Evolutionary conservation across 2,888 invertebrate genomes (phyloP).

Genomic region (Eupsilia transversa): DNA sequence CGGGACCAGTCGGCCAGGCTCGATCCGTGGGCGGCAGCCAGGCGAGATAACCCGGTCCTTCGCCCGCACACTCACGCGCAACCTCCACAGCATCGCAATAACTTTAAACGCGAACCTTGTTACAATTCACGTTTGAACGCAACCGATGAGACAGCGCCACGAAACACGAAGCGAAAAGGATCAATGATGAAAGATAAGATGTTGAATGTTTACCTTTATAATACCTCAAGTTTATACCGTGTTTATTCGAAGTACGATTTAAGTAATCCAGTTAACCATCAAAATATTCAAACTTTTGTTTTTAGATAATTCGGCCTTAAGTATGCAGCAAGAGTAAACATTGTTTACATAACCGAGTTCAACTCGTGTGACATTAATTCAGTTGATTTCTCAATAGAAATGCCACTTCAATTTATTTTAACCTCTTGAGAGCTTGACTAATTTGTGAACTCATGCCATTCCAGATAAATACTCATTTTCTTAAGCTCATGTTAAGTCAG

Average conservation of each 20-base stretch:
- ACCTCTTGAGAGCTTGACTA: conserved; percentile 53
- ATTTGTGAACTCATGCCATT: conserved; percentile 62
- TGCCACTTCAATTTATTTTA: conserved; percentile 51
- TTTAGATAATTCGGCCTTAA: conserved; percentile 55
- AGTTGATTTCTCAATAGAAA: conserved; percentile 41
- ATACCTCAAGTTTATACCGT: conserved; percentile 22
- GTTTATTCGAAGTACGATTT: conserved; percentile 16
- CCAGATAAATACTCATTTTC: conserved; percentile 71
- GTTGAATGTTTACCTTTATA: conserved; percentile 39
- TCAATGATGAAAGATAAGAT: conserved; percentile 36
- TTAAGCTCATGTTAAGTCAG: conserved; percentile 78
- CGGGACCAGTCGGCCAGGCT: conserved; percentile 59
- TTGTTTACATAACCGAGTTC: conserved; percentile 53
- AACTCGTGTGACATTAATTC: conserved; percentile 47
- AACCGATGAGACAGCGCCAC: conserved; percentile 21
- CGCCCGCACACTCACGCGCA: conserved; percentile 67
- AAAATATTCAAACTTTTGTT: conserved; percentile 28
- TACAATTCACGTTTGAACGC: conserved; percentile 60
- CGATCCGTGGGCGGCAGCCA: conserved; percentile 64
- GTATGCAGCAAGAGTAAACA: conserved; percentile 58
- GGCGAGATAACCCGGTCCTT: conserved; percentile 70
- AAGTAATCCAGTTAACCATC: conserved; percentile 28
- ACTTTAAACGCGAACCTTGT: conserved; percentile 74
- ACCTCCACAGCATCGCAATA: conserved; percentile 71
- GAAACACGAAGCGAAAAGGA: conserved; percentile 32